Evolutionary conservation across 2,888 invertebrate species (phyloP), one percentile per base, ranked within the genome.

Genomic region (Apotomis capreana): DNA sequence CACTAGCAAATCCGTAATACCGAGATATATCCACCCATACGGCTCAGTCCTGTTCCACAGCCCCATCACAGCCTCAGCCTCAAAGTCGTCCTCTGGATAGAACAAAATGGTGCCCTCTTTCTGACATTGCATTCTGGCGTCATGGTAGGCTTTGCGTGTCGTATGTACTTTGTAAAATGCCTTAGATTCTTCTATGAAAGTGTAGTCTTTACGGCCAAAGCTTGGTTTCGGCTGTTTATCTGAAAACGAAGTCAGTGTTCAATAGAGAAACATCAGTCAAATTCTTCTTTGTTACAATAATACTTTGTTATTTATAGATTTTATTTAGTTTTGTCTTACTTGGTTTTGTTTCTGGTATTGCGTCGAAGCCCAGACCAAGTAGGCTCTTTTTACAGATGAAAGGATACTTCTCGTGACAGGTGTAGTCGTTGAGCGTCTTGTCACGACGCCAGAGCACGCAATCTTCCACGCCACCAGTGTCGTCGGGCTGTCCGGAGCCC

Each of bases 371-470:
- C 9, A 91, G 67, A 0, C 81, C 76, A 1, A 73, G 72, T 0
- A 87, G 78, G 0, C 80, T 79, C 74, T 90, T 92, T 77, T 89
- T 90, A 79, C 92, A 92, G 5, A 90, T 83, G 70, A 88, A 92
- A 0, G 89, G 85, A 60, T 77, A 79, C n/a, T 77, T 81, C 3
- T 75, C 76, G 5, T 74, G 58, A 65, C 92, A 92, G 1, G 67
- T 60, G 13, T 81, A 81, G 52, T 90, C 90, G 57, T 87, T 85
- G 15, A 89, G 73, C 1, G 75, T 77, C 0, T 84, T 84, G 0
- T 83, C 79, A 3, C 74, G 73, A 0, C 78, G 75, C 64, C 87
- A 58, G 10, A 84, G 74, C 8, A 88, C 83, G 63, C 91, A 91
- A 71, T 85, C 83, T 60, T 90, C 88, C 0, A 55, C 69, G 0